Conservation (phyloP, 2,888 invertebrate genomes). For the Copidosoma aretas region DNA sequence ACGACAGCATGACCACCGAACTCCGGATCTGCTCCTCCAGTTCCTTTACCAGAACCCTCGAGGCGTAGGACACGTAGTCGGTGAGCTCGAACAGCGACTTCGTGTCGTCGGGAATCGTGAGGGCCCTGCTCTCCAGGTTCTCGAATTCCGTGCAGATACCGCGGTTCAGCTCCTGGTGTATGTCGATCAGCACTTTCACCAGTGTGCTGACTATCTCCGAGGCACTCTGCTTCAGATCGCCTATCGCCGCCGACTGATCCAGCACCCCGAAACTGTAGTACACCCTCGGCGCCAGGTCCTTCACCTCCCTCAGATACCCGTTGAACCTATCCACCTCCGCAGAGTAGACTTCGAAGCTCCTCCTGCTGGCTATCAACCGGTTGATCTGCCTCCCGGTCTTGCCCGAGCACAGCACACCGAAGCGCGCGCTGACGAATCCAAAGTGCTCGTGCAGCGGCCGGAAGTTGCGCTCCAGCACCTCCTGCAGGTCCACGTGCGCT, state of each 20-base stretch:
- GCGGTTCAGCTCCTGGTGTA: conserved; percentile 52
- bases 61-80: conserved; percentile 65
- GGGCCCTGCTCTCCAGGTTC: conserved; percentile 60
- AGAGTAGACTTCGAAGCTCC: conserved; percentile 48
- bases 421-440: conserved; percentile 44
- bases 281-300: conserved; percentile 47
- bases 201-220: conserved; percentile 46
- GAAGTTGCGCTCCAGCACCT: conserved; percentile 46
- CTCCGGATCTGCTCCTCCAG: conserved; percentile 62
- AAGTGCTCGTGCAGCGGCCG: conserved; percentile 47
- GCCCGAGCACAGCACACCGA: conserved; percentile 46
- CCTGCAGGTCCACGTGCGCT: conserved; percentile 48
- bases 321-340: conserved; percentile 50
- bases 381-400: conserved; percentile 40
- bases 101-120: conserved; percentile 64
- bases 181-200: conserved; percentile 47
- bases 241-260: conserved; percentile 49
- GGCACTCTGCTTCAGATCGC: conserved; percentile 47
- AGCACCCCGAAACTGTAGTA: conserved; percentile 53
- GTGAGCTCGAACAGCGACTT: conserved; percentile 66
- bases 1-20: conserved; percentile 55
- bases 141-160: conserved; percentile 63
- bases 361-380: conserved; percentile 39
- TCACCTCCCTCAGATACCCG: conserved; percentile 46
- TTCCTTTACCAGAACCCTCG: conserved; percentile 62